phyloP scores from a whole-genome alignment of 2,888 invertebrate genomes.

The Scelioninae gen. 1 region DNA sequence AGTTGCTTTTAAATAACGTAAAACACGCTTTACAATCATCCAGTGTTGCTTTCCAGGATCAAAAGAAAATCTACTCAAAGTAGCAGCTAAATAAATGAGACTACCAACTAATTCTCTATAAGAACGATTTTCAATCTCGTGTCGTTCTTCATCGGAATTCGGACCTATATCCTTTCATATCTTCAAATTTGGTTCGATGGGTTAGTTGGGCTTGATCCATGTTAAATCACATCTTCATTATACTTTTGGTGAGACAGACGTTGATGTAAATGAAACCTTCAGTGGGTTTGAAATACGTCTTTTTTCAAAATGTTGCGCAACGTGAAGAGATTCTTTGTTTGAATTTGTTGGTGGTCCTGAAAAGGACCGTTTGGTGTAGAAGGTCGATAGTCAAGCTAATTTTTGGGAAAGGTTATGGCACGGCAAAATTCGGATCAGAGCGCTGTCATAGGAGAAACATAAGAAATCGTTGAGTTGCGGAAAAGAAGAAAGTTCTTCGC shows the following conservation, averaged over 20 bases:
- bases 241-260: conserved; percentile 43
- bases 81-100: conserved; percentile 68
- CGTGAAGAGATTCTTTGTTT: too few relatives aligned
- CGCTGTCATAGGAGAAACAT: too few relatives aligned
- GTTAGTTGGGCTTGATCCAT: conserved; percentile 56
- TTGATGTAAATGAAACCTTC: too few relatives aligned
- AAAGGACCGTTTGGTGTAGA: too few relatives aligned
- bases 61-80: conserved; percentile 63
- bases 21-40: conserved; percentile 21
- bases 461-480: too few relatives aligned
- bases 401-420: too few relatives aligned
- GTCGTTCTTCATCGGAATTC: conserved; percentile 35
- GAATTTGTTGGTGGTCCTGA: too few relatives aligned
- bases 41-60: conserved; percentile 41
- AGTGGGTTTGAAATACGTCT: too few relatives aligned
- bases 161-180: conserved; percentile 54
- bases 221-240: conserved; percentile 63
- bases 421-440: too few relatives aligned
- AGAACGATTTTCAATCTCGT: conserved; percentile 57
- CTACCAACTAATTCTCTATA: conserved; percentile 70
- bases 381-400: too few relatives aligned
- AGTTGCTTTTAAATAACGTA: conserved; percentile 62
- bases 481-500: too few relatives aligned
- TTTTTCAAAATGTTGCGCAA: too few relatives aligned
- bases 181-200: conserved; percentile 64